Conservation (phyloP, 2,113 vertebrate genomes). For the Craseonycteris thonglongyai region DNA sequence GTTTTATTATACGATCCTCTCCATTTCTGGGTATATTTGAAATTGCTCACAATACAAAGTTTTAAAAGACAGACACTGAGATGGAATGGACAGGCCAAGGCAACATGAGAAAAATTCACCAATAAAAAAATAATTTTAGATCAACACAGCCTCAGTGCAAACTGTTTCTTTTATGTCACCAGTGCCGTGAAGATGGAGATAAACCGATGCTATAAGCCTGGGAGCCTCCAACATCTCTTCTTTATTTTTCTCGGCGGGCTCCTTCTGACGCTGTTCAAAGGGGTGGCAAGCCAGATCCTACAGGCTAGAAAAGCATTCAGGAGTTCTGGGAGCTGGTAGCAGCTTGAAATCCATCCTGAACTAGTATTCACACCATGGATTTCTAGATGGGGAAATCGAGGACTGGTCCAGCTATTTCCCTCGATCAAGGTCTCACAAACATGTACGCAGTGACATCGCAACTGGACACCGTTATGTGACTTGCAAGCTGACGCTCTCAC, state of each 20-base stretch:
- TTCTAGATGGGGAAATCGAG: background rate
- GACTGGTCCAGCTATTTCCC: background rate
- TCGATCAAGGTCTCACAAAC: background rate
- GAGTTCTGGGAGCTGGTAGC: background rate
- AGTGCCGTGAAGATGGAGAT: background rate
- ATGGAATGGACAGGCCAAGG: background rate
- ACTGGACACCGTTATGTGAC: fast-evolving
- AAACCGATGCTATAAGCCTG: background rate
- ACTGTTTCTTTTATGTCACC: background rate
- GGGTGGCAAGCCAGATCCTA: too few species aligned
- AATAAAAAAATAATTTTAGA: background rate
- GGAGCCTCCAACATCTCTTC: too few species aligned
- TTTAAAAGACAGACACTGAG: background rate
- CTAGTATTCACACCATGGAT: background rate
- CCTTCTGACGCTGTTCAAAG: background rate
- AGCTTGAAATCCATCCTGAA: background rate
- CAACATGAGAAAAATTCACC: background rate
- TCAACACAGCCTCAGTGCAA: background rate
- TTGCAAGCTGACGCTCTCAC: fast-evolving
- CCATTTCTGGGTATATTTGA: background rate
- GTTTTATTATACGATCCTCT: background rate
- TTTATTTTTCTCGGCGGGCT: background rate
- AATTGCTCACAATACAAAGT: background rate
- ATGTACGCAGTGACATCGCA: fast-evolving
- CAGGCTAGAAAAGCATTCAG: background rate